Evolutionary conservation across 2,888 invertebrate genomes (phyloP).

Genomic region (Watsonalla binaria): DNA sequence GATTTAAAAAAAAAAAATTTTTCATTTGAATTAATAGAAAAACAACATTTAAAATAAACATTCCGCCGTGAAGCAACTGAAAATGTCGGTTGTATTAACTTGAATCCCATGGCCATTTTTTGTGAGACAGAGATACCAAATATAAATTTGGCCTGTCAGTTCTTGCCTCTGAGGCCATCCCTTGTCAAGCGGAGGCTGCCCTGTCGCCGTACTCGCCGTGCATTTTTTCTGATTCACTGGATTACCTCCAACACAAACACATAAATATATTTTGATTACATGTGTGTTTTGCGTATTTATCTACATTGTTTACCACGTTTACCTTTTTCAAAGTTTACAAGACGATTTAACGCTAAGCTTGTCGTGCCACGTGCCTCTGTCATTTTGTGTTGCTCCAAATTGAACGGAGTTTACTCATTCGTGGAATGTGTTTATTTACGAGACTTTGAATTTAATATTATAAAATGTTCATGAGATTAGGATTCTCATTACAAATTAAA

Average conservation of each 20-base stretch:
- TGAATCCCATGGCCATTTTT: conserved; percentile 2
- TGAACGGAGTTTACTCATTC: too few species aligned
- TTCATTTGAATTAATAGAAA: too few species aligned
- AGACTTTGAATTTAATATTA: too few species aligned
- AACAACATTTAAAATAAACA: background rate
- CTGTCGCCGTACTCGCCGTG: conserved; percentile 24
- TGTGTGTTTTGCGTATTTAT: background rate
- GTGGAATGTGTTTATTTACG: too few species aligned
- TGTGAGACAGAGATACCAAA: conserved; percentile 26
- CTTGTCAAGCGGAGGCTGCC: conserved; percentile 40
- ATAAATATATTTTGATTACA: conserved; percentile 10
- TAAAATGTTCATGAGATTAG: too few species aligned
- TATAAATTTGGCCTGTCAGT: conserved; percentile 49
- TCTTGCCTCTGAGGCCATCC: conserved; percentile 37
- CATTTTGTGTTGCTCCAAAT: too few species aligned
- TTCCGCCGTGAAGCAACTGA: background rate
- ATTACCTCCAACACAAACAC: conserved; percentile 16
- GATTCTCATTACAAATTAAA: too few species aligned
- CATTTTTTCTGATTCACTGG: conserved; percentile 47
- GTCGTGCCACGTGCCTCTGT: background rate
- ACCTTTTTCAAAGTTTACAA: background rate
- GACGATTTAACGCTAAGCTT: background rate
- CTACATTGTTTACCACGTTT: background rate
- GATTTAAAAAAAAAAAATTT: too few species aligned
- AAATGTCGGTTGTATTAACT: background rate